Evolutionary conservation across 2,797 vertebrate species (phyloP).

Genomic region (Nyctalus aviator): DNA sequence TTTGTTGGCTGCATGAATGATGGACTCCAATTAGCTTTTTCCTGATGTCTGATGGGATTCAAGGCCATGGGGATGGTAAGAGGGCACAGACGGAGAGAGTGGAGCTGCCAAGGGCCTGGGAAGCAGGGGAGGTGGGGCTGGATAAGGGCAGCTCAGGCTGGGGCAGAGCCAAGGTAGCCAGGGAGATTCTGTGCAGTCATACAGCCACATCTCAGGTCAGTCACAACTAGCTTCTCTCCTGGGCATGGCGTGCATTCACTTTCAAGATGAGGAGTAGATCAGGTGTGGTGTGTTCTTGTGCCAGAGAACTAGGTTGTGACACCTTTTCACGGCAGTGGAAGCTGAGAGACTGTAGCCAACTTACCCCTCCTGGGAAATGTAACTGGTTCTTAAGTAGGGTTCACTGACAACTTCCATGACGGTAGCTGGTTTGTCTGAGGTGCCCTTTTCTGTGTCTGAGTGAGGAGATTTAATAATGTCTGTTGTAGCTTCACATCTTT

Average conservation of each 20-base stretch:
- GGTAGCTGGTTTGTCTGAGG: not conserved
- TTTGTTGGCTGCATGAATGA: not conserved
- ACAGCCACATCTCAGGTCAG: not conserved
- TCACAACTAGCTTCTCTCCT: not conserved
- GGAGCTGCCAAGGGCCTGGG: not conserved
- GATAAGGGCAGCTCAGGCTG: not conserved
- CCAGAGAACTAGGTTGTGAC: constrained; percentile 37
- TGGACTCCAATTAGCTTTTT: not conserved
- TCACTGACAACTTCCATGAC: accelerated
- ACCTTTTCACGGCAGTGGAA: constrained; percentile 15
- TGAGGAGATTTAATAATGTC: not conserved
- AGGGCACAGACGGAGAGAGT: not conserved
- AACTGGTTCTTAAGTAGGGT: not conserved
- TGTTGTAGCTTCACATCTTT: not conserved
- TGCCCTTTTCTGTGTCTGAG: not conserved
- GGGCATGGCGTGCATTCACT: not conserved
- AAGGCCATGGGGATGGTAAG: not conserved
- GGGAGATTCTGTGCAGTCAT: not conserved
- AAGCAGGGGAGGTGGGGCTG: not conserved
- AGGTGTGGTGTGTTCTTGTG: not conserved
- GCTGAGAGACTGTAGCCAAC: not conserved
- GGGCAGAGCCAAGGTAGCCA: accelerated
- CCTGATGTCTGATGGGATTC: not conserved
- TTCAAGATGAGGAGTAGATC: accelerated
- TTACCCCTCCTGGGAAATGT: not conserved